A percentile compares a stretch with the other conserved stretches of the same genome.
Evolutionary conservation across 2,888 invertebrate species (phyloP).

Genomic region (Phaonia tiefii): DNA sequence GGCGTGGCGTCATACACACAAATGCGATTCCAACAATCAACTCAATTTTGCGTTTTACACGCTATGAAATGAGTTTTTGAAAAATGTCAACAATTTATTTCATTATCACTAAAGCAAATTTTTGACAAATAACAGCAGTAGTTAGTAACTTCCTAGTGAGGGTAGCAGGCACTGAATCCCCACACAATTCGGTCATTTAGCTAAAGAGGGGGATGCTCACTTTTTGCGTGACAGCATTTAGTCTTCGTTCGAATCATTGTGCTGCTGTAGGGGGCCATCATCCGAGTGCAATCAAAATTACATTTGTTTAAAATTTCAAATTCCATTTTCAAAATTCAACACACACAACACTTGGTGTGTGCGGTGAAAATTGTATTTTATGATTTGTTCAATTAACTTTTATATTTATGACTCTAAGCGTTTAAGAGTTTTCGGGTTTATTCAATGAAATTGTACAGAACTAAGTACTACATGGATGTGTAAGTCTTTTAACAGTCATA

Average conservation of each 20-base stretch:
- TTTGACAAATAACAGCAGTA: too few relatives aligned
- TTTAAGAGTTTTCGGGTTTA: neutral
- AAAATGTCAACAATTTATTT: slow-evolving; percentile 14
- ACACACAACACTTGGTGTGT: neutral
- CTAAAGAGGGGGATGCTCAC: neutral
- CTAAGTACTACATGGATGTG: too few relatives aligned
- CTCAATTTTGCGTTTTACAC: slow-evolving; percentile 13
- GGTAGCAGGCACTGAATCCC: neutral
- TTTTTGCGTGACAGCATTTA: too few relatives aligned
- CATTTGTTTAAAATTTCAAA: slow-evolving; percentile 22
- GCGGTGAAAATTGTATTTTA: slow-evolving; percentile 16
- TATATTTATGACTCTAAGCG: slow-evolving; percentile 34
- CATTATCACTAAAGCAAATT: neutral
- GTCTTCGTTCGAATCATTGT: too few relatives aligned
- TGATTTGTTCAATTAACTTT: slow-evolving; percentile 52
- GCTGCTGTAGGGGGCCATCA: neutral
- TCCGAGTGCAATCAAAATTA: slow-evolving; percentile 7
- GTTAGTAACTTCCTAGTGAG: neutral
- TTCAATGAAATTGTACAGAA: neutral
- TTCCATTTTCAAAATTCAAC: neutral
- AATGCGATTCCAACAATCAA: neutral
- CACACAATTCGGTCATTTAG: neutral
- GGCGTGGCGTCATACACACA: too few relatives aligned
- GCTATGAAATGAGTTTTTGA: neutral
- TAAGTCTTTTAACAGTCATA: too few relatives aligned